phyloP scores from a whole-genome alignment of 2,888 invertebrate genomes.

The Acholoe squamosa region DNA sequence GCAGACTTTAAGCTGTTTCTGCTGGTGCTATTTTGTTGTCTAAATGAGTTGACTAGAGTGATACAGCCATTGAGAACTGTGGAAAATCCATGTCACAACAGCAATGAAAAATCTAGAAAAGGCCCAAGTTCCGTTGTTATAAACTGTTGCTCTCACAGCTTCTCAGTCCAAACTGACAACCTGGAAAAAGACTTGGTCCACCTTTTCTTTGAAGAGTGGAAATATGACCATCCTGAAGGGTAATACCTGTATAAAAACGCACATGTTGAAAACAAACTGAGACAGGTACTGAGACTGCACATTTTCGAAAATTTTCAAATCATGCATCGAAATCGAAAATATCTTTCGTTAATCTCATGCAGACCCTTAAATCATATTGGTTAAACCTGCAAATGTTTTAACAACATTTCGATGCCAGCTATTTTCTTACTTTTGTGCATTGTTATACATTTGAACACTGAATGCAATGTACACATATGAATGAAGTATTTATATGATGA shows the following conservation, averaged over 20 bases:
- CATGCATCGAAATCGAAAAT: conserved; percentile 24
- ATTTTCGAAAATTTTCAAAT: neutral
- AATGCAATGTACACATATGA: neutral
- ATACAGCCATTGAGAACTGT: neutral
- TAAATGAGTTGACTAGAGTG: neutral
- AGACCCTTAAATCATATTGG: neutral
- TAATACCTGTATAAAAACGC: neutral
- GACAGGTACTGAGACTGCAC: conserved; percentile 35
- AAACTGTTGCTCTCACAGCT: conserved; percentile 51
- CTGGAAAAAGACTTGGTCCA: conserved; percentile 32
- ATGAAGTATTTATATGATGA: conserved; percentile 43
- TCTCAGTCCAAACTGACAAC: conserved; percentile 58
- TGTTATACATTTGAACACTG: conserved; percentile 45
- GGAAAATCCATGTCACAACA: conserved; percentile 2
- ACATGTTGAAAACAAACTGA: conserved; percentile 12
- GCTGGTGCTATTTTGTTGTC: conserved; percentile 56
- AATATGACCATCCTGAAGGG: neutral
- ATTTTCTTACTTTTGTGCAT: conserved; percentile 36
- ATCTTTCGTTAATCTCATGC: conserved; percentile 42
- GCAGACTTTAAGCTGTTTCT: conserved; percentile 48
- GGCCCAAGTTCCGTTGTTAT: conserved; percentile 6
- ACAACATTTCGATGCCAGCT: conserved; percentile 46
- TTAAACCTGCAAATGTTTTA: neutral
- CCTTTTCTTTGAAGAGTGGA: neutral
- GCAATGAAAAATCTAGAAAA: neutral